Base-by-base conservation (phyloP, 2,797 vertebrate genomes). In the Halcyon leucocephala region DNA sequence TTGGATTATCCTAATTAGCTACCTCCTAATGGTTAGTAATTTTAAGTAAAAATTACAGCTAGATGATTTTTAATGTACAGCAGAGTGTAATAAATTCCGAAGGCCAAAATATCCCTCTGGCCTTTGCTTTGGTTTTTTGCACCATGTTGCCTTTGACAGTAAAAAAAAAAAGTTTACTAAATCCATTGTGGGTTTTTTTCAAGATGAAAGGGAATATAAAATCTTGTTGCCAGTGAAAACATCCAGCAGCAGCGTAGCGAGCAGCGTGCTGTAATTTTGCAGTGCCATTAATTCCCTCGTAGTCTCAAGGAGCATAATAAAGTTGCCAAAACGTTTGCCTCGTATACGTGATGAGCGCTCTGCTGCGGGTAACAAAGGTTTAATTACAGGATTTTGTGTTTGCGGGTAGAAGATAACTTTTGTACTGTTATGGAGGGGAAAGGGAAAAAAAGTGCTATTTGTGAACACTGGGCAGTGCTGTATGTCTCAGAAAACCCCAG, bases 281-380 rank as follows among this genome's bases (percentile, higher is more conserved):
- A 60, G 39, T 39, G 52, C 74, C 77, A 54, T 93, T 95, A 95
- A 95, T 94, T 92, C 80, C 31, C 24, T 89, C 80, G 77, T 77
- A 80, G 93, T 96, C 88, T 95, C 14, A 25, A 90, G 71, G 33
- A 91, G 82, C 58, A 61, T 41, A 89, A 87, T 93, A 89, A 93
- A 95, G 86, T 86, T 95, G 93, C 83, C 94, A 94, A 84, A 90
- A 82, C 52, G 67, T 93, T 96, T 93, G 90, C 88, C 90, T 92
- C 86, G 81, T 94, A 33, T 91, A 79, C 62, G 35, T 21, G 73
- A 84, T 67, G 71, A 94, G 78, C 66, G 14, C 81, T 93, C 81
- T 80, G 86, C 83, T 90, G 67, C 42, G 82, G 31, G 64, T 86
- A 89, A 78, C 90, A 86, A 73, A 89, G 74, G 74, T 84, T 95